Evolutionary conservation across 2,113 vertebrate genomes (phyloP), one percentile per base, ranked within the genome.

Genomic region (Enhydra lutris): DNA sequence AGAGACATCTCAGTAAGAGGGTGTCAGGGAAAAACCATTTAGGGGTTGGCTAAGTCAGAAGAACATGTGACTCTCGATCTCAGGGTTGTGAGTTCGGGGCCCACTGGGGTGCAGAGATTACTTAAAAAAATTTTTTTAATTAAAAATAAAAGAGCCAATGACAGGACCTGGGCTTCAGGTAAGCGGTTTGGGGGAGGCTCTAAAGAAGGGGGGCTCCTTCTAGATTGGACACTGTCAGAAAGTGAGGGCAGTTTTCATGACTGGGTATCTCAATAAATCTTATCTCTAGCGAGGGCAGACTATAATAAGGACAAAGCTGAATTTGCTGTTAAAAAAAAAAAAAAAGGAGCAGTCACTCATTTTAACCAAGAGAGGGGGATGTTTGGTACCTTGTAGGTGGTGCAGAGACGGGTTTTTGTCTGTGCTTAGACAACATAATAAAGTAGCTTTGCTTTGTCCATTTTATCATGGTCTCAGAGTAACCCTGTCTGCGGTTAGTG

Each of bases 211-310:
- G 80, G 24, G n/a, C 67, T 94, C 67, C 76, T 31, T 61, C 31
- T 57, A 83, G 81, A 88, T 73, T 93, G n/a, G 67, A 87, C 71
- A 67, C 29, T 73, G 21, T 55, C 91, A 94, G n/a, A 91, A 96
- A 91, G 39, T 85, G 69, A 81, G 47, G 45, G 26, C 57, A 84
- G 36, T 55, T 61, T 89, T 80, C 52, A 91, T 67, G 65, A 63
- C 1, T 92, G 39, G 18, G 20, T 71, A 45, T 90, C 50, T 90
- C 80, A 69, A 59, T 90, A 74, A 96, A 69, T 90, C 88, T 93
- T 59, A 47, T 61, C 63, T 81, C 79, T 34, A 71, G 20, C 10
- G 18, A 97, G 73, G 71, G 34, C 57, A 84, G 78, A 73, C 52
- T 34, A 84, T 7, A 87, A 39, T 74, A 14, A 94, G 21, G 34